phyloP scores from a whole-genome alignment of 2,797 vertebrate genomes.

The Tapera naevia region DNA sequence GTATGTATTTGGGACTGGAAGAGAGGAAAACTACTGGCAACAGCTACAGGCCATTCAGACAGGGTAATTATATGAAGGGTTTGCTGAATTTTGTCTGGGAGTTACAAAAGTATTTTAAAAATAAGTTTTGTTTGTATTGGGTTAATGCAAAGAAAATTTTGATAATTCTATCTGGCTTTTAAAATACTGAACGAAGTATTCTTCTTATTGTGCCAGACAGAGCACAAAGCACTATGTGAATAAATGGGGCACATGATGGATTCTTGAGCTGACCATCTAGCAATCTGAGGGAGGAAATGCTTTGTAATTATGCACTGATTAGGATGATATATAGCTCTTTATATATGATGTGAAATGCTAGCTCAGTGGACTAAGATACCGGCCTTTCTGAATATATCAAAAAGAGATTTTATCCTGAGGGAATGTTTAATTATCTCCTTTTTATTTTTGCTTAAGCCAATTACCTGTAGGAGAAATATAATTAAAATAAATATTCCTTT shows the following conservation, averaged over 20 bases:
- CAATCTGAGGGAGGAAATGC: not conserved
- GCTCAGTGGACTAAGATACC: not conserved
- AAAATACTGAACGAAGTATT: not conserved
- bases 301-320: not conserved
- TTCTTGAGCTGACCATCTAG: not conserved
- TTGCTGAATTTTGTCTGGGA: not conserved
- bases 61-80: slow-evolving; percentile 78
- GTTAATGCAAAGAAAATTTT: not conserved
- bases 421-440: not conserved
- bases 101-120: not conserved
- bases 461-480: not conserved
- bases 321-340: not conserved
- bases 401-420: not conserved
- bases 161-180: not conserved
- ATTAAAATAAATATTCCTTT: not conserved
- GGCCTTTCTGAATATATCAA: not conserved
- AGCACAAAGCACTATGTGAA: not conserved
- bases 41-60: slow-evolving; percentile 93
- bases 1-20: slow-evolving; percentile 97
- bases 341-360: not conserved
- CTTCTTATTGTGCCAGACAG: not conserved
- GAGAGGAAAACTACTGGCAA: slow-evolving; percentile 89
- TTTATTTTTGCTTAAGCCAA: not conserved
- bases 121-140: not conserved
- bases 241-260: not conserved